Base-by-base conservation (phyloP, 23 tunicate species). In the Phallusia fumigata region DNA sequence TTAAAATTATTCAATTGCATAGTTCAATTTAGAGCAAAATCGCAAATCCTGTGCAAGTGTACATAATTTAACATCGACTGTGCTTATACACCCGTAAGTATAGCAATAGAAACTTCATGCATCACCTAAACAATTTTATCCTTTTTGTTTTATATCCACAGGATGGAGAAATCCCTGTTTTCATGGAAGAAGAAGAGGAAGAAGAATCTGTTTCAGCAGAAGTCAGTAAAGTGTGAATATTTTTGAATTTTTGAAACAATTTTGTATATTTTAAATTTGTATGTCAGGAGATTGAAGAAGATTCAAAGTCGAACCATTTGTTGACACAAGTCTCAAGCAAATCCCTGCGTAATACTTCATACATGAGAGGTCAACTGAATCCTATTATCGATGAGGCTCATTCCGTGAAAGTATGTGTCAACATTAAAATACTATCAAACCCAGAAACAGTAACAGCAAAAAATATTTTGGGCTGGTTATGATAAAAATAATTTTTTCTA, bases 311-410 rank as follows among this genome's bases (percentile, higher is more conserved):
- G 3, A 58, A 58, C 16, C 69, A 58, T 24, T 24, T 58, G 26
- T 22, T 13, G 3, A 24, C 69, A 19, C 83, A 79, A 31, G 52
- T 44, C 5, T 79, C 83, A 51, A 79, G 65, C 49, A 53, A 30
- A 13, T 53, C 85, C n/a, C 73, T 86, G 3, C 85, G 90, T 33
- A 91, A 91, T 64, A 76, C 78, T 52, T 91, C 96, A 12, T 91
- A 91, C 84, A 86, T 91, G 72, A 53, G 88, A 40, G 96, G 96
- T 21, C 96, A 91, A 69, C 86, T 91, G 0, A 73, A 86, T 44
- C 90, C 96, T 33, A 40, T 91, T 36, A 77, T 91, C 15, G 88
- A 83, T 58, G 74, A 86, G 19, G 90, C 90, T 30, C 34, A 35
- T n/a, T 65, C 76, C 2, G 19, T 82, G 26, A 76, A 89, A 11